These are phyloP conservation scores for Eugnorisma glareosa DNA, from an alignment of 2,888 invertebrate species.

Conservation along the genomic window DNA sequence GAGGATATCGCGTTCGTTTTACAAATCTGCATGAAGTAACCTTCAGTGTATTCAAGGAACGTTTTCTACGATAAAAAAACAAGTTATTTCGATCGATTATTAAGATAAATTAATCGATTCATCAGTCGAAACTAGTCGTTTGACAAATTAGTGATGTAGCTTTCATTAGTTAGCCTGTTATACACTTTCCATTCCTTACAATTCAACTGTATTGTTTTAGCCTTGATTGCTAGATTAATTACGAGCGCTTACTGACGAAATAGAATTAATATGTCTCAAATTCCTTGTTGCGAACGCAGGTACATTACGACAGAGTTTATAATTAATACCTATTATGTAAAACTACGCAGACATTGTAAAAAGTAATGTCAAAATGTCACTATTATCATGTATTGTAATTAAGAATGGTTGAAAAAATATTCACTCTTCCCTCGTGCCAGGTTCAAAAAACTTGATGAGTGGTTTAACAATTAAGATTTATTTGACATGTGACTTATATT, in stretches of 20 bases:
- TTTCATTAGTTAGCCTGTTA: slow-evolving; percentile 44
- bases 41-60: slow-evolving; percentile 24
- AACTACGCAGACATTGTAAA: slow-evolving; percentile 20
- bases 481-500: slow-evolving; percentile 60
- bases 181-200: slow-evolving; percentile 55
- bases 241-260: slow-evolving; percentile 45
- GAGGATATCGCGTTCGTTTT: slow-evolving; percentile 12
- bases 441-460: slow-evolving; percentile 56
- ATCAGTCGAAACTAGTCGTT: slow-evolving; percentile 17
- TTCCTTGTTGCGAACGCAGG: slow-evolving; percentile 19
- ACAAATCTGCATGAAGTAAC: slow-evolving; percentile 9
- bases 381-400: slow-evolving; percentile 15
- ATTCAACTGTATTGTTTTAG: slow-evolving; percentile 45
- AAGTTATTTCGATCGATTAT: slow-evolving; percentile 26
- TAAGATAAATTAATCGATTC: slow-evolving; percentile 53
- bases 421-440: slow-evolving; percentile 25
- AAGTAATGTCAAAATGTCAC: slow-evolving; percentile 14
- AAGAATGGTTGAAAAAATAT: slow-evolving; percentile 22
- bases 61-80: slow-evolving; percentile 17
- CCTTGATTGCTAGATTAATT: slow-evolving; percentile 55
- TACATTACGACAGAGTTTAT: slow-evolving; percentile 8
- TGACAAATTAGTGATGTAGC: slow-evolving; percentile 54
- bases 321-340: slow-evolving; percentile 28
- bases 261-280: slow-evolving; percentile 29
- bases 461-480: slow-evolving; percentile 61